Percentiles rank a stretch among this genome's conserved stretches.
Conservation (phyloP, 2,888 invertebrate species). For the Euplagia quadripunctaria region DNA sequence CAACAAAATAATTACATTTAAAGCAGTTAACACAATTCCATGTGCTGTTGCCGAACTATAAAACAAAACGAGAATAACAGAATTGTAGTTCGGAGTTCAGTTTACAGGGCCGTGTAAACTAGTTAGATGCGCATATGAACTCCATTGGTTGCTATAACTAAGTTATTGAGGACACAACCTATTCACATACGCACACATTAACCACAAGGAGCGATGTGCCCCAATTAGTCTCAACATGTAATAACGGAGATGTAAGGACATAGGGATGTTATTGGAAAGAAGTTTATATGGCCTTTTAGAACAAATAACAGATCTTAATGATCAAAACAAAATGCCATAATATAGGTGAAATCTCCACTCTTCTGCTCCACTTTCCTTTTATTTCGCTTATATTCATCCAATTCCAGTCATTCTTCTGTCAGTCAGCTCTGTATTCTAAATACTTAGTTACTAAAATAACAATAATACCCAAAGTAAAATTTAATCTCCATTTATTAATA, state of each 20-base stretch:
- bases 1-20: constrained; percentile 1
- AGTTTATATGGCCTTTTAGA: no score
- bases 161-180: constrained; percentile 54
- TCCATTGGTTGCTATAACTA: constrained; percentile 46
- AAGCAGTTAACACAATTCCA: background rate
- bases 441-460: background rate
- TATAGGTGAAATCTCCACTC: no score
- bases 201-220: background rate
- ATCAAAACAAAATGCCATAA: no score
- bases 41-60: background rate
- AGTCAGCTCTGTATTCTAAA: background rate
- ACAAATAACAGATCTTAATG: no score
- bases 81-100: background rate
- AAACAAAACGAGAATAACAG: background rate
- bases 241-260: background rate
- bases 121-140: constrained; percentile 20
- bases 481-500: background rate
- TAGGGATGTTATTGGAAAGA: no score
- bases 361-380: background rate
- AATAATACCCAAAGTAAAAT: background rate
- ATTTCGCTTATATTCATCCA: background rate
- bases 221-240: background rate
- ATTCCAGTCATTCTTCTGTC: background rate
- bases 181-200: constrained; percentile 42
- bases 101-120: constrained; percentile 12